Evolutionary conservation across 2,113 vertebrate genomes (phyloP).

Genomic region (Notiomystis cincta): DNA sequence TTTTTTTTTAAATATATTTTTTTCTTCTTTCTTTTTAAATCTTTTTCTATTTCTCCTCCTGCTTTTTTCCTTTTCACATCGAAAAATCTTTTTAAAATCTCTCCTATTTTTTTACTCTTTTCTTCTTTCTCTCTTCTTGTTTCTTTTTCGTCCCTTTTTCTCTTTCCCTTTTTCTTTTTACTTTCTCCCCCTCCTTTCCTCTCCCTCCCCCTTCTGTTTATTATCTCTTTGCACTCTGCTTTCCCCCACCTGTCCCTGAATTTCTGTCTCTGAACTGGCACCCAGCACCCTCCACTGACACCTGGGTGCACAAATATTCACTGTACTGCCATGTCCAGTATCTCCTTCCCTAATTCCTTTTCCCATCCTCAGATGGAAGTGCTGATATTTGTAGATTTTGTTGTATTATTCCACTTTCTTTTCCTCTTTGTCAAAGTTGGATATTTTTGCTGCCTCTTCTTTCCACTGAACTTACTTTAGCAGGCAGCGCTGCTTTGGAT

Average conservation of each 20-base stretch:
- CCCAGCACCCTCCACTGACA: not conserved
- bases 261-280: not conserved
- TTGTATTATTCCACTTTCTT: not conserved
- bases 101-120: not conserved
- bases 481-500: not conserved
- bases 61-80: no score
- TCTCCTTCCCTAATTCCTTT: not conserved
- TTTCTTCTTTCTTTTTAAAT: not conserved
- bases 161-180: not conserved
- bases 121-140: fast-evolving
- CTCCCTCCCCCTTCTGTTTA: fast-evolving
- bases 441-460: not conserved
- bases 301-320: not conserved
- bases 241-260: not conserved
- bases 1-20: not conserved
- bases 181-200: not conserved
- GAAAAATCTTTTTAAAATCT: not conserved
- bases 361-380: not conserved
- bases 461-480: not conserved
- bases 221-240: not conserved
- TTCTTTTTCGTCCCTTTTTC: not conserved
- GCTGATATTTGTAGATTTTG: not conserved
- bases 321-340: fast-evolving
- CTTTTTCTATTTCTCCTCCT: fast-evolving
- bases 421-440: fast-evolving